Conservation (phyloP, 2,888 invertebrate species). For the Orthosia incerta region DNA sequence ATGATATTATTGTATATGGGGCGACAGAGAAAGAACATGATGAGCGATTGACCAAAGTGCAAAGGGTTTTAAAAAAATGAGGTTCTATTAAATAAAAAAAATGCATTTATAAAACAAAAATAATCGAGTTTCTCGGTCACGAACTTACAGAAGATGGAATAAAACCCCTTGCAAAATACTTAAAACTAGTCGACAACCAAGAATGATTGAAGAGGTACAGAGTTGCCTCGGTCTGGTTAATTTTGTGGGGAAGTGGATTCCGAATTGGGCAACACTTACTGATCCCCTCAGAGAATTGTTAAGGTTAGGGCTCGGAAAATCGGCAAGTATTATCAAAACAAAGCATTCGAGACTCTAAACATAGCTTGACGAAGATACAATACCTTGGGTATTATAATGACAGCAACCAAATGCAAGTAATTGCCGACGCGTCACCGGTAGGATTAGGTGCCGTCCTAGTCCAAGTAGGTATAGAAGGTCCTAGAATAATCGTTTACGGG, state of each 20-base stretch:
- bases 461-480: constrained; percentile 1
- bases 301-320: not conserved
- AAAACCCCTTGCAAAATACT: constrained; percentile 6
- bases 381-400: constrained; percentile 2
- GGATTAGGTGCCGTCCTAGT: constrained; percentile 11
- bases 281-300: constrained; percentile 10
- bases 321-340: constrained; percentile 1
- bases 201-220: constrained; percentile 1
- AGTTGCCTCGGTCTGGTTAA: constrained; percentile 24
- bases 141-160: not conserved
- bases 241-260: constrained; percentile 3
- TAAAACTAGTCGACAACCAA: not conserved
- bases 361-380: not conserved
- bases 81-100: constrained; percentile 2
- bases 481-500: constrained; percentile 2
- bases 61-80: constrained; percentile 10
- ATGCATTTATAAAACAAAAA: not conserved
- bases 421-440: constrained; percentile 9
- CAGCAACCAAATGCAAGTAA: not conserved
- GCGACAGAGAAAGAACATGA: constrained; percentile 13
- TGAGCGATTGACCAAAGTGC: constrained; percentile 2
- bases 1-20: constrained; percentile 22
- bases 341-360: constrained; percentile 5
- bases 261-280: constrained; percentile 8
- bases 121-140: constrained; percentile 5